Percentiles rank a stretch among this genome's conserved stretches.
Evolutionary conservation across 2,888 invertebrate species (phyloP).

Genomic region (Dichetophora obliterata): DNA sequence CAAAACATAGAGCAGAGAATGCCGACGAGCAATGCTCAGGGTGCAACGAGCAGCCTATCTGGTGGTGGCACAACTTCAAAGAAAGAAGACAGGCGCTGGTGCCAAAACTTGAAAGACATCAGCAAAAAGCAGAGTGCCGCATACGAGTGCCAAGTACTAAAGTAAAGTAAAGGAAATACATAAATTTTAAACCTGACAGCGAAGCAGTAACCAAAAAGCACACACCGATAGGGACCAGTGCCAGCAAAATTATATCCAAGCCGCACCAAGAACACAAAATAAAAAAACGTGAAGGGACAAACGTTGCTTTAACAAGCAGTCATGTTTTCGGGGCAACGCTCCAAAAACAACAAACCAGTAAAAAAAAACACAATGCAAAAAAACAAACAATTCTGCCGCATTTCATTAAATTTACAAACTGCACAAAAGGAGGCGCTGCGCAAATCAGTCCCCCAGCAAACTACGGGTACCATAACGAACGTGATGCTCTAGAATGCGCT

Average conservation of each 20-base stretch:
- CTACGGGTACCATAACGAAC: background rate
- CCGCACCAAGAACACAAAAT: background rate
- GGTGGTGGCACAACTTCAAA: background rate
- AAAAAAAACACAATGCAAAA: background rate
- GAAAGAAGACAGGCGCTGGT: background rate
- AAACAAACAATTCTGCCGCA: constrained; percentile 20
- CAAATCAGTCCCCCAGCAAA: background rate
- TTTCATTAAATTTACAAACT: background rate
- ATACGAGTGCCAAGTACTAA: no score
- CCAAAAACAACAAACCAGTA: constrained; percentile 3
- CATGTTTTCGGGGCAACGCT: constrained; percentile 11
- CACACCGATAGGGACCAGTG: background rate
- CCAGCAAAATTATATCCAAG: background rate
- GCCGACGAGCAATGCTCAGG: background rate
- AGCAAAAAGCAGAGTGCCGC: background rate
- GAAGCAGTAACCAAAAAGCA: background rate
- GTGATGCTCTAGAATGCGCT: constrained; percentile 5
- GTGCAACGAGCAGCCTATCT: background rate
- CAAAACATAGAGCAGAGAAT: background rate
- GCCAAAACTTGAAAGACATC: background rate
- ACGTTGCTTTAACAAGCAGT: background rate
- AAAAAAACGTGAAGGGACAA: background rate
- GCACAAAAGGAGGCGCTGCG: background rate
- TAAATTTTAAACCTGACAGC: background rate
- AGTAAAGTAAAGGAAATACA: background rate